phyloP scores from a whole-genome alignment of 2,797 vertebrate species.

The Heliangelus exortis region DNA sequence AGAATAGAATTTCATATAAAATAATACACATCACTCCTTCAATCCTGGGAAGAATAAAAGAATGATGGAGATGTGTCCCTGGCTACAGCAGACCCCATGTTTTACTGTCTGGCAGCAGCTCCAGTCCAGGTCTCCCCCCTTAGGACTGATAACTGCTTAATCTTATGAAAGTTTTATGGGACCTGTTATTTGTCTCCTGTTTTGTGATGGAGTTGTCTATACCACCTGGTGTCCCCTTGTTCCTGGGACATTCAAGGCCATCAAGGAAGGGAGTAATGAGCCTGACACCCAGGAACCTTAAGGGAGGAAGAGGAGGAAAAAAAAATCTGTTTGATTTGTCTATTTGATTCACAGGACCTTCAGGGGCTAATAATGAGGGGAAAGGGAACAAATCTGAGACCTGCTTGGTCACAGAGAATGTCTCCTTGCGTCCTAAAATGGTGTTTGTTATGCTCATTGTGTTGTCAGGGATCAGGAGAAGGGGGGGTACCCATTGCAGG shows the following conservation, averaged over 20 bases:
- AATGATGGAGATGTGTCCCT: neutral
- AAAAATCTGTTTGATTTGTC: neutral
- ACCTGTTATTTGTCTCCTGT: accelerated
- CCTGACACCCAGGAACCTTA: neutral
- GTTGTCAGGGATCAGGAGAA: neutral
- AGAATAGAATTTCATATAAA: neutral
- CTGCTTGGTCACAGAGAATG: accelerated
- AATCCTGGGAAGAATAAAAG: neutral
- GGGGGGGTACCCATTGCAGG: accelerated
- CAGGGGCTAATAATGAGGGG: neutral
- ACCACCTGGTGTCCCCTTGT: neutral
- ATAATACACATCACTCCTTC: neutral
- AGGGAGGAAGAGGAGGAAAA: neutral
- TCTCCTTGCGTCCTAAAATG: neutral
- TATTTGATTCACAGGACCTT: neutral
- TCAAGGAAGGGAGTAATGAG: neutral
- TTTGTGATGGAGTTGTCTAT: neutral
- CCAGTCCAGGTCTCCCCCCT: accelerated
- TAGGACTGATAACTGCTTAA: neutral
- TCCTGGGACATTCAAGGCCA: neutral
- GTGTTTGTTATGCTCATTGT: neutral
- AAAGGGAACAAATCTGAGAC: accelerated
- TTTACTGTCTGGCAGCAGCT: neutral
- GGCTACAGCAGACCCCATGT: accelerated
- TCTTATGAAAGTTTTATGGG: neutral